Base-by-base conservation (phyloP, 2,888 invertebrate genomes). In the Choristoneura rosaceana region DNA sequence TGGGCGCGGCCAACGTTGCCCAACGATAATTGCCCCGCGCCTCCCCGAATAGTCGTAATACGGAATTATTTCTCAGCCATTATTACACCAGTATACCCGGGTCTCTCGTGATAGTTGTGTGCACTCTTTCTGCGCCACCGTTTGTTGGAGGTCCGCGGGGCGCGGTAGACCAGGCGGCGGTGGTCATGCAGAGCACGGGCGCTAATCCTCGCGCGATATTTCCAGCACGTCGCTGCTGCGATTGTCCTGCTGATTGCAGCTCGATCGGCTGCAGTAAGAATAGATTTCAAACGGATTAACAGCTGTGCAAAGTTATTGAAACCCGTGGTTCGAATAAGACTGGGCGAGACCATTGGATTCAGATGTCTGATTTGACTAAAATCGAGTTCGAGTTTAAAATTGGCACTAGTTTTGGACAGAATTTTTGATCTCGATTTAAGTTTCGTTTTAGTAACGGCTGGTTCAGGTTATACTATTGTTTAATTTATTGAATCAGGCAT, bases 1-100 rank as follows among this genome's bases (percentile, higher is more conserved):
- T 69, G 55, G 69, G 41, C 68, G 17, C 33, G 14, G 52, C 47
- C 47, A 34, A 68, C 68, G 60, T 38, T 60, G 55, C 50, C 38
- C 38, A 38, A 38, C 55, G 71, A 73, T 73, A 73, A 73, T 73
- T 73, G 71, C 68, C 59, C 50, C 25, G 71, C 62, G 68, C 71
- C 67, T 73, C 71, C 71, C 71, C 58, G 59, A 73, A 73, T 68
- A 68, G 68, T 64, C 71, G 71, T 73, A 73, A 73, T 73, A 50
- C 68, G 68, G 68, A 73, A 73, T 73, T 73, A 73, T 73, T 71
- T 68, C 71, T 73, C 59, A 64, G 63, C 71, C 68, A 63, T 73
- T 62, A 71, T 71, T 68, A 71, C 71, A n/a, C 68, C 71, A 68
- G 47, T 17, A 3, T 50, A 41, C 4, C 7, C 43, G 58, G 70